These are phyloP conservation scores for Temnopleurus reevesii DNA, from an alignment of 53 echinoderm and acorn worm genomes.

Conservation along the genomic window DNA sequence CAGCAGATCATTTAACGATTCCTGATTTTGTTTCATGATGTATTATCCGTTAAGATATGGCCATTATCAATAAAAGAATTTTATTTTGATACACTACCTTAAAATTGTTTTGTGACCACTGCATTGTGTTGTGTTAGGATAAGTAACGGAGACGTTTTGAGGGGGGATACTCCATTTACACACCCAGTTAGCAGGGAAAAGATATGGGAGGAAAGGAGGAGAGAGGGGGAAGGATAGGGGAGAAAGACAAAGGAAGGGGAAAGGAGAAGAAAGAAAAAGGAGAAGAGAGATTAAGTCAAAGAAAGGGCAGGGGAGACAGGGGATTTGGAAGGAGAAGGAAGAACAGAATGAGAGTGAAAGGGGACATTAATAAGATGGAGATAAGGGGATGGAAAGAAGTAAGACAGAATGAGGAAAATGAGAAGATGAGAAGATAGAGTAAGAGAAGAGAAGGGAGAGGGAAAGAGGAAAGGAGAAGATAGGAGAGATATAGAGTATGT, in stretches of 20 bases:
- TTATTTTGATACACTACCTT: conserved; percentile 56
- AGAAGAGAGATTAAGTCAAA: not conserved
- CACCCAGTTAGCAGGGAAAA: too few relatives aligned
- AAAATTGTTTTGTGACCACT: not conserved
- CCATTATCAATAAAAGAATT: conserved; percentile 62
- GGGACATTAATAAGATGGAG: not conserved
- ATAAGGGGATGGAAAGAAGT: not conserved
- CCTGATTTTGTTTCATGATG: conserved; percentile 40
- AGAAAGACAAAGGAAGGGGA: too few relatives aligned
- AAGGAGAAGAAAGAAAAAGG: not conserved
- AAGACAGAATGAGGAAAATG: not conserved
- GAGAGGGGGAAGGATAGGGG: too few relatives aligned
- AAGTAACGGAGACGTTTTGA: too few relatives aligned
- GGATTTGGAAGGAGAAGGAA: too few relatives aligned
- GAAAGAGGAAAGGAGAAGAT: not conserved
- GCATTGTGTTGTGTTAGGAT: not conserved
- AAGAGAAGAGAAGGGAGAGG: not conserved
- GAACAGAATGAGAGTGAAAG: not conserved
- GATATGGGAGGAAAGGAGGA: too few relatives aligned
- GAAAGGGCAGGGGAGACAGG: not conserved
- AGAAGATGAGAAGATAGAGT: not conserved
- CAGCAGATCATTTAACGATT: not conserved
- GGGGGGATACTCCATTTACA: too few relatives aligned
- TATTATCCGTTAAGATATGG: conserved; percentile 49
- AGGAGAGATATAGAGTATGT: not conserved